Conservation (phyloP, 2,888 invertebrate genomes). For the Carpatolechia fugitivella region DNA sequence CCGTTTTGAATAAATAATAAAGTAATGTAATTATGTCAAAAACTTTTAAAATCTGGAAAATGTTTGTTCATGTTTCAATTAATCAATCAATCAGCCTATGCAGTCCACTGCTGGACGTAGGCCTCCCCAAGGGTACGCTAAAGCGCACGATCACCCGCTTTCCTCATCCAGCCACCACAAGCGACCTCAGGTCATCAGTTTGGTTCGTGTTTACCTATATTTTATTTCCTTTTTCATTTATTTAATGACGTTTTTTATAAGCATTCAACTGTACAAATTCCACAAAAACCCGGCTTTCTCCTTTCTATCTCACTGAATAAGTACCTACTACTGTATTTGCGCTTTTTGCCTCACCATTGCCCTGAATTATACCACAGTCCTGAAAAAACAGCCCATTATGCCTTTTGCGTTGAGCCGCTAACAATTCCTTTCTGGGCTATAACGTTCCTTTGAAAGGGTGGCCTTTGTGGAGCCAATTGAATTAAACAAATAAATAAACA, state of each 20-base stretch:
- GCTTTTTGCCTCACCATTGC: neutral
- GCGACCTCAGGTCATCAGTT: too few relatives aligned
- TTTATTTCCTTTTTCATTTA: too few relatives aligned
- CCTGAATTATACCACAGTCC: neutral
- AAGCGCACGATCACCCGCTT: too few relatives aligned
- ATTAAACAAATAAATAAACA: constrained; percentile 48
- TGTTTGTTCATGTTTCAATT: too few relatives aligned
- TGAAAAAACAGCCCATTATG: constrained; percentile 9
- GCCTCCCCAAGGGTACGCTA: too few relatives aligned
- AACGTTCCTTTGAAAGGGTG: constrained; percentile 43
- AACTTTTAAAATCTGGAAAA: too few relatives aligned
- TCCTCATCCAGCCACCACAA: too few relatives aligned
- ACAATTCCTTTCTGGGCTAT: constrained; percentile 34
- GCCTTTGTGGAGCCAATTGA: constrained; percentile 49
- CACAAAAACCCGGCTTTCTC: neutral
- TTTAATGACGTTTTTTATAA: neutral
- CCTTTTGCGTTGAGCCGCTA: constrained; percentile 22
- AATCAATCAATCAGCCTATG: too few relatives aligned
- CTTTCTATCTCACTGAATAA: neutral
- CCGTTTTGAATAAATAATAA: too few relatives aligned
- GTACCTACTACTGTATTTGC: neutral
- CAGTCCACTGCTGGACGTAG: too few relatives aligned
- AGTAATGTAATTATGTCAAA: too few relatives aligned
- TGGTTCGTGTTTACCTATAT: too few relatives aligned
- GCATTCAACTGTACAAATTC: neutral